phyloP scores from a whole-genome alignment of 2,888 invertebrate species.

The Perizoma flavofasciatum region DNA sequence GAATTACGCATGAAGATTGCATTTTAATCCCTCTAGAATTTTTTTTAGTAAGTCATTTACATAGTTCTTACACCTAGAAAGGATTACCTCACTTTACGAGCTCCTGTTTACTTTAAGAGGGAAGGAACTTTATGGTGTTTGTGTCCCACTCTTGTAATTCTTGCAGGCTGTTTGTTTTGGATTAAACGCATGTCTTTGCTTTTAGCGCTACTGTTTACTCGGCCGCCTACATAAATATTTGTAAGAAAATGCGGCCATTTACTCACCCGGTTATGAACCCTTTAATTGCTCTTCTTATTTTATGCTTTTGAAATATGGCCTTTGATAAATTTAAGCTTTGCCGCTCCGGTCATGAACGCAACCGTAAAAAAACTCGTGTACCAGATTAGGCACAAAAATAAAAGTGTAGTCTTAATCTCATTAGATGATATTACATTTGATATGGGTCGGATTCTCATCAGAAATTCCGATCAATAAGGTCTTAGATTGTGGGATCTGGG shows the following conservation, averaged over 20 bases:
- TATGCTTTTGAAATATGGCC: constrained; percentile 69
- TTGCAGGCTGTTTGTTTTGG: constrained; percentile 78
- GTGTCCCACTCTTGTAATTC: constrained; percentile 74
- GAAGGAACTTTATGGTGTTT: constrained; percentile 66
- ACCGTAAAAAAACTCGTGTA: constrained; percentile 55
- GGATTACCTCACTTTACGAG: constrained; percentile 74
- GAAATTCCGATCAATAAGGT: constrained; percentile 59
- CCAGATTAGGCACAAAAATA: constrained; percentile 57
- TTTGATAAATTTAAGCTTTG: constrained; percentile 64
- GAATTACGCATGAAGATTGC: constrained; percentile 63
- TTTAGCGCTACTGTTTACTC: constrained; percentile 79
- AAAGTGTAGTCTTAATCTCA: constrained; percentile 57
- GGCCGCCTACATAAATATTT: constrained; percentile 75
- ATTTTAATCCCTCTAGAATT: constrained; percentile 63
- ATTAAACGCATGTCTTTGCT: constrained; percentile 81
- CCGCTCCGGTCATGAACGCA: constrained; percentile 64
- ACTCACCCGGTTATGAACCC: constrained; percentile 68
- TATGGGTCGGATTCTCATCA: constrained; percentile 57
- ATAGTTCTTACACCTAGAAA: constrained; percentile 60
- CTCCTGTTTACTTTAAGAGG: constrained; percentile 65
- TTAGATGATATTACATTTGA: constrained; percentile 64
- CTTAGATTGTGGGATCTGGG: constrained; percentile 59
- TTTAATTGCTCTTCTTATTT: constrained; percentile 78
- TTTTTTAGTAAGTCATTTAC: constrained; percentile 70
- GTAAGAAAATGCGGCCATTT: constrained; percentile 69